Conservation (phyloP, 2,888 invertebrate genomes). For the Drosophila formosana region DNA sequence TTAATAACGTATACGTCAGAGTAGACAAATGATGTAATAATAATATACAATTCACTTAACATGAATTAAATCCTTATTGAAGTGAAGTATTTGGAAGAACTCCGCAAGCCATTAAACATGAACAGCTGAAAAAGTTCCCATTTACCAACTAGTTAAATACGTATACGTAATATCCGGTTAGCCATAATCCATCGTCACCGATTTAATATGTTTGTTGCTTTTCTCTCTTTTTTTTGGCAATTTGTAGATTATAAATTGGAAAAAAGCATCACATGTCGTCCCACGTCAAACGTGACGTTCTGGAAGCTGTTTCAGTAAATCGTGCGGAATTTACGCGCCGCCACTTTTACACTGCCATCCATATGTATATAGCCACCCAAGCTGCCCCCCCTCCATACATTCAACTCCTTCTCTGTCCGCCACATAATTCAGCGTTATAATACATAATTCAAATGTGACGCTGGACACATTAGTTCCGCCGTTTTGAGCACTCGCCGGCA, state of each 20-base stretch:
- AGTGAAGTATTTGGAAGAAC: too few relatives aligned
- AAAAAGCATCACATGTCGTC: constrained; percentile 49
- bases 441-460: constrained; percentile 72
- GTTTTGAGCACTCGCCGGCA: constrained; percentile 57
- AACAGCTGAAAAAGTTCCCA: too few relatives aligned
- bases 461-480: constrained; percentile 75
- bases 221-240: constrained; percentile 6
- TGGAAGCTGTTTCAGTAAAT: constrained; percentile 46
- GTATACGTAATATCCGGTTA: too few relatives aligned
- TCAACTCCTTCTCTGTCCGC: neutral
- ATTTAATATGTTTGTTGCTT: fast-evolving
- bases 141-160: too few relatives aligned
- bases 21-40: too few relatives aligned
- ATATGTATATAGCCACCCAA: neutral
- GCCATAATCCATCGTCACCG: neutral
- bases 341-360: constrained; percentile 38
- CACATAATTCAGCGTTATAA: constrained; percentile 55
- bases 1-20: too few relatives aligned
- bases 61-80: too few relatives aligned
- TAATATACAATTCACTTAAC: too few relatives aligned
- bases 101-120: too few relatives aligned
- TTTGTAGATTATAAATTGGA: constrained; percentile 59
- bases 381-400: neutral
- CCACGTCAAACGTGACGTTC: constrained; percentile 13
- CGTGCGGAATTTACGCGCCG: constrained; percentile 57